Base-by-base conservation (phyloP, 2,888 invertebrate genomes). In the Caenorhabditis sp. region DNA sequence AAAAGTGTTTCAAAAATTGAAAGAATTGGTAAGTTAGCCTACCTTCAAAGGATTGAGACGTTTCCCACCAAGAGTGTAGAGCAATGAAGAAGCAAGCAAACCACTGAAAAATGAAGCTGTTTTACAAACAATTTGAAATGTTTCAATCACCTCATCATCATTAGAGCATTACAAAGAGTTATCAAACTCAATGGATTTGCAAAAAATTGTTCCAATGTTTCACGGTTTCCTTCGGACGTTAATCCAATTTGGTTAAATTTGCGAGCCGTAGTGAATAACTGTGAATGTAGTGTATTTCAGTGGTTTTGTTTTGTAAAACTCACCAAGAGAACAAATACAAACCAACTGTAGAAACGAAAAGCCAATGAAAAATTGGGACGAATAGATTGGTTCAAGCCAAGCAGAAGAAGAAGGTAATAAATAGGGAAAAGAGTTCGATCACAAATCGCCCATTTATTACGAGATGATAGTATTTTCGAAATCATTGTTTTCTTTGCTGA, bases 81-180 rank as follows among this genome's bases (percentile, higher is more conserved):
- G 66, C 23, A 64, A 69, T 1, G 54, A 53, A 17, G 74, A 69
- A 21, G 74, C 74, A 8, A 69, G 36, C 6, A 74, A 58, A 58
- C 74, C 74, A 54, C 74, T 74, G 37, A 54, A 68, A 58, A 57
- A 51, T 2, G 17, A 19, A 24, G 17, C 27, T 62, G 23, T 19
- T 51, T 2, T 1, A 23, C 21, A 2, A 3, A 21, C 10, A 49
- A 49, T 50, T 23, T 58, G 10, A 4, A 10, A 4, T 58, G 1
- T 23, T 23, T 21, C 17, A n/a, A n/a, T 50, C 31, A 78, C 77
- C 77, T 78, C 68, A 78, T 65, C 69, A 80, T 64, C 60, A 80
- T 70, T 54, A 80, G 72, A 36, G 77, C 77, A 70, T 80, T 73
- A 57, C 78, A 78, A 53, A 78, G 63, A 0, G 78, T 78, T 51